These are phyloP conservation scores for Strigops habroptila DNA, from an alignment of 2,113 vertebrate genomes.

Conservation along the genomic window DNA sequence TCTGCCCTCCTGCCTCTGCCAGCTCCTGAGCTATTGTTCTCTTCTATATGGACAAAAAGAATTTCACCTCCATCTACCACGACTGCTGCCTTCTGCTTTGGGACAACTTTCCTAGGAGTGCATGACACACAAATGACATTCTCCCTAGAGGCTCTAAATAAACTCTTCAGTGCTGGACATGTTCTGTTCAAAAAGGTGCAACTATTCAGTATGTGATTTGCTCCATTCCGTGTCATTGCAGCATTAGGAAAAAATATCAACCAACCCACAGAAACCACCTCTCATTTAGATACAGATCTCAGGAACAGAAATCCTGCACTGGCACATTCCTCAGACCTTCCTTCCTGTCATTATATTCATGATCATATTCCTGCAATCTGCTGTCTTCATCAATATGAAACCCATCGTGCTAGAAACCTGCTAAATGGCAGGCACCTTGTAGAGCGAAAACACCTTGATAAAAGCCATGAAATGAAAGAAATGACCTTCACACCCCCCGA, in stretches of 20 bases:
- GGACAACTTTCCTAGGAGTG: background rate
- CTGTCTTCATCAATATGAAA: slow-evolving; percentile 28
- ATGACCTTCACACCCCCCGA: background rate
- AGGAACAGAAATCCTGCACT: background rate
- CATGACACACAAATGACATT: background rate
- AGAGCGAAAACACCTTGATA: background rate
- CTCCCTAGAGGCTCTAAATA: background rate
- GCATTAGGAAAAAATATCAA: background rate
- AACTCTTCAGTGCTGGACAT: background rate
- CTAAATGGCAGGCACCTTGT: background rate
- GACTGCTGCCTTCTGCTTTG: background rate
- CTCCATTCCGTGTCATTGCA: background rate
- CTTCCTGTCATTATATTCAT: background rate
- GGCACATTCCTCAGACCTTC: background rate
- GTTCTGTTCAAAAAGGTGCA: background rate
- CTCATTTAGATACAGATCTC: background rate
- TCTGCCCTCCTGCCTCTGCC: background rate
- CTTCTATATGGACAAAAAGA: background rate
- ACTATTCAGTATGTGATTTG: background rate
- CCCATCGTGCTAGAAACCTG: background rate
- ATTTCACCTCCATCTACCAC: background rate
- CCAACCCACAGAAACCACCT: background rate
- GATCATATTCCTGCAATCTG: slow-evolving; percentile 22
- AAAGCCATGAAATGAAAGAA: background rate
- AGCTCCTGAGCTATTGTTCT: background rate